These are phyloP conservation scores for Oryzias sinensis DNA, from an alignment of 2,797 vertebrate species.

Conservation along the genomic window DNA sequence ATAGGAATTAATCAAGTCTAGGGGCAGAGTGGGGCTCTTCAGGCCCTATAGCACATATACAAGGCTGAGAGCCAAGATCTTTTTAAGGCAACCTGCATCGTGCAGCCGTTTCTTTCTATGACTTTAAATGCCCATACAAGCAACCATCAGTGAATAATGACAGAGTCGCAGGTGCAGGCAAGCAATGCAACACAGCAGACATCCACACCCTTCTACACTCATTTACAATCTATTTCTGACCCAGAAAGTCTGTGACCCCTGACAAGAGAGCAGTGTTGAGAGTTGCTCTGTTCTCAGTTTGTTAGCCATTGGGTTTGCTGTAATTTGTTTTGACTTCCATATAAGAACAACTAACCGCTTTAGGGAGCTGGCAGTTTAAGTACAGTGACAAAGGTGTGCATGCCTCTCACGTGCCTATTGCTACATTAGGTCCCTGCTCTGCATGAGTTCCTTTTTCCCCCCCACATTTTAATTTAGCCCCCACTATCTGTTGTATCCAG, in stretches of 20 bases:
- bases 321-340: constrained; percentile 53
- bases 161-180: constrained; percentile 35
- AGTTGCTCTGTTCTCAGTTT: constrained; percentile 44
- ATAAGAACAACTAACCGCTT: constrained; percentile 38
- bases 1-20: constrained; percentile 76
- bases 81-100: constrained; percentile 9
- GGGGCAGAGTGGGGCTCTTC: constrained; percentile 53
- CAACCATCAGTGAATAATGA: constrained; percentile 26
- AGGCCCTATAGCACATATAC: constrained; percentile 28
- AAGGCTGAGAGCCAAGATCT: constrained; percentile 33
- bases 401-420: constrained; percentile 50
- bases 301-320: constrained; percentile 54
- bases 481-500: constrained; percentile 53
- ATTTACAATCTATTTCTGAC: constrained; percentile 24
- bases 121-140: constrained; percentile 35
- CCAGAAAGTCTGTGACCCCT: constrained; percentile 31
- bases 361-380: constrained; percentile 41
- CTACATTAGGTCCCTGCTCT: constrained; percentile 46
- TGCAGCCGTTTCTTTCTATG: constrained; percentile 20
- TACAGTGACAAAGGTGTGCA: constrained; percentile 38
- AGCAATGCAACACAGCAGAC: constrained; percentile 9
- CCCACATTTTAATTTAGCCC: constrained; percentile 60
- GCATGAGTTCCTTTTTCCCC: constrained; percentile 44
- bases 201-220: constrained; percentile 21
- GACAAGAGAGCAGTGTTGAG: constrained; percentile 48